Evolutionary conservation across 2,797 vertebrate species (phyloP), one percentile per base, ranked within the genome.

Genomic region (Brotula barbata): DNA sequence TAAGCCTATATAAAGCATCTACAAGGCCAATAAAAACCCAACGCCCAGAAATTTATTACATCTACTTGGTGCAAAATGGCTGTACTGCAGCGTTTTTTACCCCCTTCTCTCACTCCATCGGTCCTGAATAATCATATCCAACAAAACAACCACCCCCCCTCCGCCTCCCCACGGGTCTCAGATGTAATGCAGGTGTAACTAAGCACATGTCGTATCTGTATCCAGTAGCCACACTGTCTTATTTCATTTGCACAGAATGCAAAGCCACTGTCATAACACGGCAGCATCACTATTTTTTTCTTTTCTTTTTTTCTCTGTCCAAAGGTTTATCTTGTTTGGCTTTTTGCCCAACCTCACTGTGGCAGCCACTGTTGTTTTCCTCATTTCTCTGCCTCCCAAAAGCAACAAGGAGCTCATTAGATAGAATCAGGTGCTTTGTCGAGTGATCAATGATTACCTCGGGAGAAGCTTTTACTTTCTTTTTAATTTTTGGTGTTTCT

Each of bases 341-440:
- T 36, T 8, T 50, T 39, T 52, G 66, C 43, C 52, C 33, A 55
- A 45, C 70, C 54, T 48, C 12, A 39, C 50, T 25, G 55, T 45
- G 55, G 37, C 59, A 68, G 50, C 28, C 64, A 14, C 17, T 42
- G 68, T 20, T 20, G 48, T 65, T 83, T 82, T 73, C 56, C 71
- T 68, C 66, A 77, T 72, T 69, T 61, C 45, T 56, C 68, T 54
- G 47, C 68, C 59, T 73, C 60, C 76, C 58, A 72, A 55, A 81
- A 73, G 49, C 46, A 86, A 77, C 71, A 75, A 79, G 71, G 64
- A 75, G 77, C 79, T 78, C 81, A 80, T 84, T 82, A 85, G 54
- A 64, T 33, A 50, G 66, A 82, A 84, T 85, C 74, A 82, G 78
- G 65, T 49, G 64, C 46, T 75, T 64, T 74, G 81, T 84, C 59